These are phyloP conservation scores for Galaxea fascicularis DNA, from an alignment of 92 coral and sea anemone species.

Conservation along the genomic window DNA sequence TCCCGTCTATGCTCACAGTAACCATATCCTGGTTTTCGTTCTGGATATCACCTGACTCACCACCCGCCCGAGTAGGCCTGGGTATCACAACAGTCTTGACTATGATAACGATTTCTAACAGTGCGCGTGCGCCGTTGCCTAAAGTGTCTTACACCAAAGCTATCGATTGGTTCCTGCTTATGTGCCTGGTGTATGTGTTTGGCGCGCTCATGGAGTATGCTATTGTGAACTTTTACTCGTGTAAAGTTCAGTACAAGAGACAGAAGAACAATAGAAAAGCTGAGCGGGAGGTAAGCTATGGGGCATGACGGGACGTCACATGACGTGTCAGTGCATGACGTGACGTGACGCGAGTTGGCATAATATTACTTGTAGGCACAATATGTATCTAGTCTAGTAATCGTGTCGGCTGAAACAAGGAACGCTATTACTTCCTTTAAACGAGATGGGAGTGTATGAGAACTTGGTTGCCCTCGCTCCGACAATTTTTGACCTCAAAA, in stretches of 20 bases:
- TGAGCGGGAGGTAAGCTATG: slow-evolving; percentile 24
- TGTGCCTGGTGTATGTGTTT: slow-evolving; percentile 96
- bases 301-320: neutral
- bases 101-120: slow-evolving; percentile 96
- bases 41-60: slow-evolving; percentile 97
- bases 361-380: too few species aligned
- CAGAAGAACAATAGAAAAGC: slow-evolving; percentile 39
- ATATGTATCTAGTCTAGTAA: too few species aligned
- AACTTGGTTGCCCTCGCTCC: too few species aligned
- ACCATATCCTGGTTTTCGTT: slow-evolving; percentile 97
- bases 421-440: too few species aligned
- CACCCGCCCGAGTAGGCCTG: slow-evolving; percentile 98
- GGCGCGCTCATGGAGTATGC: slow-evolving; percentile 99
- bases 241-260: slow-evolving; percentile 71
- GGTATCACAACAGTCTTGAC: slow-evolving; percentile 98
- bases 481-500: too few species aligned
- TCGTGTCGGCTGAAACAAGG: too few species aligned
- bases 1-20: slow-evolving; percentile 96
- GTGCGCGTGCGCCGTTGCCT: slow-evolving; percentile 99
- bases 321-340: neutral
- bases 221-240: slow-evolving; percentile 88
- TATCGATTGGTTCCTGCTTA: slow-evolving; percentile 94
- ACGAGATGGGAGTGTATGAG: too few species aligned
- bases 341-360: too few species aligned
- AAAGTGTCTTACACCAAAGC: slow-evolving; percentile 95